Evolutionary conservation across 2,888 invertebrate genomes (phyloP).

Genomic region (Drosophila falleni): DNA sequence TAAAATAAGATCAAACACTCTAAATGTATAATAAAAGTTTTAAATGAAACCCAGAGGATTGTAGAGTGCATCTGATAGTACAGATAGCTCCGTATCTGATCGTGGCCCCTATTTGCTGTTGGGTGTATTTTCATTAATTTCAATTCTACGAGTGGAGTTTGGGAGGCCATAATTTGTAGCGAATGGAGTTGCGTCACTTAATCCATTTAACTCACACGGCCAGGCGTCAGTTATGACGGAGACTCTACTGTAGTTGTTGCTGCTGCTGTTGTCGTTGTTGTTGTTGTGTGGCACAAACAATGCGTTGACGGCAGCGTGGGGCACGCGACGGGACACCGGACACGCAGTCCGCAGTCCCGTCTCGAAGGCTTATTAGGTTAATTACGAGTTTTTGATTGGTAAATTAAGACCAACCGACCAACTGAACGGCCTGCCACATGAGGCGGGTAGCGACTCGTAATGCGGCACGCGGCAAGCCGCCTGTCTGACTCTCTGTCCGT

Average conservation of each 20-base stretch:
- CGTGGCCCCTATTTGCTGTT: constrained; percentile 53
- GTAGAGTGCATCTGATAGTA: background rate
- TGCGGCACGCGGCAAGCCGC: constrained; percentile 69
- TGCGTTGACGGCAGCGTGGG: constrained; percentile 54
- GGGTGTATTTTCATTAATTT: constrained; percentile 39
- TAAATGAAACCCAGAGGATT: background rate
- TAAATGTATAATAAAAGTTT: background rate
- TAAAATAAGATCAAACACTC: background rate
- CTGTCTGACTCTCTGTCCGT: constrained; percentile 15
- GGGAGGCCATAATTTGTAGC: constrained; percentile 68
- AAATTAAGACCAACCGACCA: constrained; percentile 64
- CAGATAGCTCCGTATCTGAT: constrained; percentile 20
- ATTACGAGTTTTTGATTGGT: constrained; percentile 82
- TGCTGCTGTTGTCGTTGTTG: constrained; percentile 1
- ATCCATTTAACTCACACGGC: constrained; percentile 65
- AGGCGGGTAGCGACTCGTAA: constrained; percentile 40
- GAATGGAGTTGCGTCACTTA: constrained; percentile 75
- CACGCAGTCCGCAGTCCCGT: constrained; percentile 55
- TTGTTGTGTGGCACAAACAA: constrained; percentile 33
- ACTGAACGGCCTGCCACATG: constrained; percentile 26
- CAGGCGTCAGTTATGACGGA: constrained; percentile 65
- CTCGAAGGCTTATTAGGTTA: constrained; percentile 79
- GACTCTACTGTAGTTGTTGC: constrained; percentile 14
- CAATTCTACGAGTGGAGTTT: constrained; percentile 34
- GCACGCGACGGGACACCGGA: constrained; percentile 68